Base-by-base conservation (phyloP, 1,140 invertebrate genomes). In the Drosophila bocqueti region DNA sequence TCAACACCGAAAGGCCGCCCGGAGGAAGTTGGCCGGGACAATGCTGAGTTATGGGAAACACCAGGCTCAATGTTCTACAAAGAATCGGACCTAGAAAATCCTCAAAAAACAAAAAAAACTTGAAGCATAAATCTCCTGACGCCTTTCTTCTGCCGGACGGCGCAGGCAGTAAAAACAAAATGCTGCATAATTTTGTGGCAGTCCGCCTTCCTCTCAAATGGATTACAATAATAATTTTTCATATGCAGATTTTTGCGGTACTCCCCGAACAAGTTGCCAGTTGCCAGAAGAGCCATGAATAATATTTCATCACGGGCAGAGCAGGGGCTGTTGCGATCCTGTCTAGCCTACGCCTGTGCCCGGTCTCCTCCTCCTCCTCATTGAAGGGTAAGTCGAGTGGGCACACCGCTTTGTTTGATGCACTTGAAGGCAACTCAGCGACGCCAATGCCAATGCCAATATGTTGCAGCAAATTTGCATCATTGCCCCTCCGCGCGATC, bases 161-260 rank as follows among this genome's bases (percentile, higher is more conserved):
- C 50, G 40, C 69, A 64, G 76, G 55, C 77, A 74, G 77, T 63
- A 71, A 82, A 86, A 89, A 89, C 84, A 87, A 78, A 84, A 81
- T 89, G 81, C 85, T 91, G 86, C 86, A 90, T 90, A 90, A 90
- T 90, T 90, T 91, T 29, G 75, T 77, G 75, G 75, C 75, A 77
- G 73, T 29, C 61, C 68, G 72, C 58, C 83, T 77, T 36, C 73
- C 74, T 76, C 75, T 78, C 85, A 90, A 90, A 90, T 90, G 82
- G 82, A 90, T 90, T 91, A 86, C 87, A 91, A 91, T 91, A 91
- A 91, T 91, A 91, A 91, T 91, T 91, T 91, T 91, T 91, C 87
- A 91, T 91, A 91, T 86, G 86, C 87, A 86, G 85, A 90, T 90
- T 90, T 89, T 81, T 71, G 76, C 65, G 45, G 38, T 72, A 50